Evolutionary conservation across 37 sponge, comb jelly and placozoan genomes (phyloP), one percentile per base, ranked within the genome.

Genomic region (Ephydatia muelleri): DNA sequence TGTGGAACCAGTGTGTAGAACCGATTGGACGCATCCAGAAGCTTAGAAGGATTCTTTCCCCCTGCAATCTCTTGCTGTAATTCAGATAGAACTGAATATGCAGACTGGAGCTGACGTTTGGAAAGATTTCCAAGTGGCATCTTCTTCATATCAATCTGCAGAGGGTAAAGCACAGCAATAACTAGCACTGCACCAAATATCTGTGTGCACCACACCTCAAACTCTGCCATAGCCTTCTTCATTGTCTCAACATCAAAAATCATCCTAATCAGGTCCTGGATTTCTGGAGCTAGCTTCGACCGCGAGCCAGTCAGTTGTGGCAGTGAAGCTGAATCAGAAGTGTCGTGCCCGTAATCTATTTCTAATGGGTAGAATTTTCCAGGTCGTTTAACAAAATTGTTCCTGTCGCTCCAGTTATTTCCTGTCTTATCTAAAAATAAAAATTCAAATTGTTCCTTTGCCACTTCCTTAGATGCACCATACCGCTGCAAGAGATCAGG

Each of bases 1-100:
- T 99, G 99, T 35, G 99, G 99, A 36, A 99, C 95, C 68, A 99
- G 93, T 0, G 99, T 99, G 89, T 90, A 99, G 89, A 99, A 99
- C 19, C 94, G 81, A 76, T 94, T 99, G 26, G 97, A 93, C 19
- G 87, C 84, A 72, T 99, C 99, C 48, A 99, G 67, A 35, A 97
- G 84, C 69, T 75, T 81, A n/a, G 83, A 21, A 6, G 87, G 90
- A 68, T 89, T 91, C 49, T 86, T 75, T 11, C 9, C 79, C 0
- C 89, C 89, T n/a, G 65, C 79, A 37, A 94, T 26, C 81, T 92
- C 91, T 8, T 34, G 65, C 68, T 82, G 92, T 16, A 89, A 82
- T 29, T 94, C 95, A 34, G 91, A 89, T 70, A 99, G 92, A 65
- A 96, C 96, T 5, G 75, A 57, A 80, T 95, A 99, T 1, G 99